These are phyloP conservation scores for Drosophila seguyi DNA, from an alignment of 1,140 invertebrate genomes.

Conservation along the genomic window DNA sequence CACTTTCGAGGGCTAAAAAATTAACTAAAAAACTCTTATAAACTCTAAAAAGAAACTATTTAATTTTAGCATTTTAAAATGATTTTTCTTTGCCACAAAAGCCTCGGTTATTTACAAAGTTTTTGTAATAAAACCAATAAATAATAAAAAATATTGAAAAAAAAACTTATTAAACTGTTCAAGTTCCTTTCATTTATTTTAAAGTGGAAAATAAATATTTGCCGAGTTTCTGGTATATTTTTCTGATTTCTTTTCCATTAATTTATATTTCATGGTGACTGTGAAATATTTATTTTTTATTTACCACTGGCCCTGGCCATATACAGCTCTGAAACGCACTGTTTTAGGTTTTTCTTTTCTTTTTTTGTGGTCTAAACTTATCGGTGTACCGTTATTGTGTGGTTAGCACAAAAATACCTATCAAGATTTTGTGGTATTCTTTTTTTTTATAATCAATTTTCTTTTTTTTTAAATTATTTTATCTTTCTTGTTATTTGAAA, in stretches of 20 bases:
- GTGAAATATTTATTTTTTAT: neutral
- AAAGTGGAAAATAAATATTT: neutral
- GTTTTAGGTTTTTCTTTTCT: neutral
- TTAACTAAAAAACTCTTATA: neutral
- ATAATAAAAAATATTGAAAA: neutral
- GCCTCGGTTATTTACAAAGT: constrained; percentile 3
- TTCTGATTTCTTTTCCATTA: neutral
- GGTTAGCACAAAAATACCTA: constrained; percentile 67
- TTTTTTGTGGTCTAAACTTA: constrained; percentile 52
- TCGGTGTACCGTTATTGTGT: constrained; percentile 68
- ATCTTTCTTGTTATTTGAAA: constrained; percentile 33
- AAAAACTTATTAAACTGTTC: neutral
- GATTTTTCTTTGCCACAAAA: too few species aligned
- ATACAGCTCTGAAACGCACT: constrained; percentile 3
- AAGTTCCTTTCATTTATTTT: neutral
- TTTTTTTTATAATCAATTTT: constrained; percentile 1
- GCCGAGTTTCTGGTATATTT: neutral
- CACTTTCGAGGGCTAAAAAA: neutral
- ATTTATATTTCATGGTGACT: neutral
- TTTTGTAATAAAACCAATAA: neutral
- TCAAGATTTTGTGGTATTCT: constrained; percentile 32
- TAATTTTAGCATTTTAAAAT: neutral
- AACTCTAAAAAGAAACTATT: neutral
- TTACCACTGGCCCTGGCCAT: neutral
- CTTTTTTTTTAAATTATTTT: constrained; percentile 1